Base-by-base conservation (phyloP, 2,888 invertebrate species). In the Lasius fuliginosus region DNA sequence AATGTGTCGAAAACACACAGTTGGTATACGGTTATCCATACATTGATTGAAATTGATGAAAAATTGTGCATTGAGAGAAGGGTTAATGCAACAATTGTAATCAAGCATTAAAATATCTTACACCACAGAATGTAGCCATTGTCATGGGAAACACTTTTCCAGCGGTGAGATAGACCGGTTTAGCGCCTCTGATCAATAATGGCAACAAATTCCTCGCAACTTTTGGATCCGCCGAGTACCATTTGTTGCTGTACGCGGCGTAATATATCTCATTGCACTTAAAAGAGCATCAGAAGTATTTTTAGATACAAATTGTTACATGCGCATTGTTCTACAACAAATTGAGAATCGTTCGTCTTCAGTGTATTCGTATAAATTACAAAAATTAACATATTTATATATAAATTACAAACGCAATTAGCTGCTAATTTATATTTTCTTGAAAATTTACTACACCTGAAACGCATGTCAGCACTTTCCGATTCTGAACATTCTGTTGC, bases 91-190 rank as follows among this genome's bases (percentile, higher is more conserved):
- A 73, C 8, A 56, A 36, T 58, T 15, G n/a, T 23, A 30, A 8
- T 36, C 3, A 30, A 27, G 12, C 1, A 56, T 74, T 58, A 40
- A 27, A 11, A 65, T 36, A 40, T 79, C 84, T 87, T 85, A 90
- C 88, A 27, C 82, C 74, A n/a, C 84, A 87, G 58, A 89, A 86
- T 0, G 84, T 88, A 18, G 53, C 68, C 74, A 89, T 71, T 11
- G 84, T 85, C n/a, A 90, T 30, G n/a, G 88, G 86, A 67, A 84
- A 74, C 15, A 88, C 42, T 77, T 87, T 89, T 49, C 88, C 88
- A 3, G 85, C 90, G 1, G 88, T 90, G 27, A 90, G 49, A 9
- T 68, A 69, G 1, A 89, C 23, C 1, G 88, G 88, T 33, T 58
- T 74, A 36, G 65, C 15, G 1, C 49, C 62, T 65, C 76, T 88